Percentiles rank a stretch among this genome's conserved stretches.
Conservation (phyloP, 2,888 invertebrate species). For the Dascillus cervinus region DNA sequence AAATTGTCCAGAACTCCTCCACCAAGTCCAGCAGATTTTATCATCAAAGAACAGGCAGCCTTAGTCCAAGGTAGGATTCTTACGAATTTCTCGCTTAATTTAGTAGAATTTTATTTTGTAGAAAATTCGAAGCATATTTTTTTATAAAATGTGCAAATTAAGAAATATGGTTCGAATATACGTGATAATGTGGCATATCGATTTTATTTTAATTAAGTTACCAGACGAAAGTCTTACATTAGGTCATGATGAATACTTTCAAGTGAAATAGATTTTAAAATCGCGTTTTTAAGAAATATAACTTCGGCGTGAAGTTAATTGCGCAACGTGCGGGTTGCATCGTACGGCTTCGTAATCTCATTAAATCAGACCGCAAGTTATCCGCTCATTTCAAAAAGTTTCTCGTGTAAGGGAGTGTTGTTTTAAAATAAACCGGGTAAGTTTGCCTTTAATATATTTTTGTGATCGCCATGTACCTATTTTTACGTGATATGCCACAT, state of each 20-base stretch:
- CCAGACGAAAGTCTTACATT: neutral
- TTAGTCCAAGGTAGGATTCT: conserved; percentile 40
- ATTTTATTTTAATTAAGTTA: too few species aligned
- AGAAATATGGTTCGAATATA: conserved; percentile 13
- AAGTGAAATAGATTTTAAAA: too few species aligned
- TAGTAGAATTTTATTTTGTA: conserved; percentile 4
- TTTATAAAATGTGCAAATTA: neutral
- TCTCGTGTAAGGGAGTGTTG: too few species aligned
- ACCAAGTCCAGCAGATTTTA: conserved; percentile 62
- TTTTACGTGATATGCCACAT: conserved; percentile 26
- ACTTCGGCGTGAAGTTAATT: too few species aligned
- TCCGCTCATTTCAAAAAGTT: too few species aligned
- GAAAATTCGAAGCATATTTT: conserved; percentile 12
- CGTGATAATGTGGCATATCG: conserved; percentile 28
- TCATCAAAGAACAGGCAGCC: conserved; percentile 46
- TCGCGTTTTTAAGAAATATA: too few species aligned
- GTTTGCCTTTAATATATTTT: conserved; percentile 1
- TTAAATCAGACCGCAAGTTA: too few species aligned
- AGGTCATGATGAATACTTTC: neutral
- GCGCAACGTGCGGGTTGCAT: too few species aligned
- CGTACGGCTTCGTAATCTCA: conserved; percentile 23
- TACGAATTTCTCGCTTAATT: conserved; percentile 5
- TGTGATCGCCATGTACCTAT: conserved; percentile 21
- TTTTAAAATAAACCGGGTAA: conserved; percentile 1
- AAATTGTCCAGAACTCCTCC: conserved; percentile 63